phyloP scores from a whole-genome alignment of 1,140 invertebrate species.

The Drosophila truncata region DNA sequence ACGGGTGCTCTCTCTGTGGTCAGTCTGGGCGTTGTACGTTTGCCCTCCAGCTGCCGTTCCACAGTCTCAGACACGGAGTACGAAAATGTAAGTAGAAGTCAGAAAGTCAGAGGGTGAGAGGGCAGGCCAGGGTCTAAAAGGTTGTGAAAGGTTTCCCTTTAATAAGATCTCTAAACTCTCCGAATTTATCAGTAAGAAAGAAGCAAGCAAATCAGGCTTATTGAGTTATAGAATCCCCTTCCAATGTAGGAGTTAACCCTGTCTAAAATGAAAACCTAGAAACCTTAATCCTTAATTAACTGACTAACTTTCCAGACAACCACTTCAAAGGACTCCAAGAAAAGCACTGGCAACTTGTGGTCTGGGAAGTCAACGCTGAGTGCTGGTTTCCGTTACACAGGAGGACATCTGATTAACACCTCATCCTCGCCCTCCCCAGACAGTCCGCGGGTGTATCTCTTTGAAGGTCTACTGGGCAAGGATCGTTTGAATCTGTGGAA shows the following conservation, averaged over 20 bases:
- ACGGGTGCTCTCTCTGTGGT: slow-evolving; percentile 85
- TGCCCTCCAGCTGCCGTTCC: slow-evolving; percentile 90
- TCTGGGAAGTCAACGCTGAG: slow-evolving; percentile 96
- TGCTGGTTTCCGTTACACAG: slow-evolving; percentile 94
- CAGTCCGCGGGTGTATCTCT: slow-evolving; percentile 94
- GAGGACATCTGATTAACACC: slow-evolving; percentile 94
- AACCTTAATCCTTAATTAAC: background rate
- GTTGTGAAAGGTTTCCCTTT: background rate
- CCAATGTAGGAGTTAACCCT: background rate
- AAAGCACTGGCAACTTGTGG: slow-evolving; percentile 93
- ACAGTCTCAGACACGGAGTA: slow-evolving; percentile 97
- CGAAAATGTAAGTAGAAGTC: slow-evolving; percentile 91
- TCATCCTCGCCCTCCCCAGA: slow-evolving; percentile 94
- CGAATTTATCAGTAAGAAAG: too few relatives aligned
- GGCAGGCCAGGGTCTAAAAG: background rate
- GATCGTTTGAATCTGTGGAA: slow-evolving; percentile 96
- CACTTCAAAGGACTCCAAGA: slow-evolving; percentile 87
- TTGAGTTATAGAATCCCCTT: background rate
- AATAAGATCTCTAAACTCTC: too few relatives aligned
- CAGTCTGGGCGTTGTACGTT: slow-evolving; percentile 74
- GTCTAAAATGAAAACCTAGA: background rate
- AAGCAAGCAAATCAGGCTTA: background rate
- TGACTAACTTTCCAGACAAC: slow-evolving; percentile 66
- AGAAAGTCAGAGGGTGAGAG: too few relatives aligned
- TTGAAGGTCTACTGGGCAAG: slow-evolving; percentile 92